Evolutionary conservation across 2,113 vertebrate species (phyloP).

Genomic region (Alouatta palliata): DNA sequence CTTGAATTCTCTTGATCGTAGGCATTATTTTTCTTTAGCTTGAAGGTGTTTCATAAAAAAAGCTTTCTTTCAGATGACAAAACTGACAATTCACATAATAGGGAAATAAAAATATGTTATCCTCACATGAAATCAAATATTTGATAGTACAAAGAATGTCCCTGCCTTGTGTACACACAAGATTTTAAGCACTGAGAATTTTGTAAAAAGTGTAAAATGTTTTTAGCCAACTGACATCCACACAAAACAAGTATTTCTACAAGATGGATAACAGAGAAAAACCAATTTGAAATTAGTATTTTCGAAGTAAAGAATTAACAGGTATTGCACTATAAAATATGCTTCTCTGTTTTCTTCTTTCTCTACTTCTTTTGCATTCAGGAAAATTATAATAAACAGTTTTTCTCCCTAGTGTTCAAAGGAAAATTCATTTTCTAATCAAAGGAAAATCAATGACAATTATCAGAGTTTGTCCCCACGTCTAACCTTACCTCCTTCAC

Average conservation of each 20-base stretch:
- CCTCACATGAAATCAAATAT: constrained; percentile 75
- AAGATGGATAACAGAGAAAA: constrained; percentile 35
- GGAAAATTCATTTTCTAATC: constrained; percentile 1
- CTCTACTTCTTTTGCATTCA: neutral
- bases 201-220: constrained; percentile 40
- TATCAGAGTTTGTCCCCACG: neutral
- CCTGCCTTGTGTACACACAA: constrained; percentile 32
- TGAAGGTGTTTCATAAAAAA: constrained; percentile 64
- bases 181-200: constrained; percentile 31
- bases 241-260: constrained; percentile 36
- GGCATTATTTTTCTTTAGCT: constrained; percentile 36
- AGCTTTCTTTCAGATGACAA: constrained; percentile 57
- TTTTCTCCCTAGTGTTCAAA: neutral
- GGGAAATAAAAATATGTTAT: constrained; percentile 69
- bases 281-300: constrained; percentile 19
- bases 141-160: constrained; percentile 62
- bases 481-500: neutral
- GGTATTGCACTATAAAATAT: constrained; percentile 45
- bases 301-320: constrained; percentile 1
- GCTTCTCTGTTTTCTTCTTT: neutral
- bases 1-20: constrained; percentile 66
- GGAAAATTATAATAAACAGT: constrained; percentile 32
- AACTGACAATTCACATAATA: constrained; percentile 69
- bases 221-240: constrained; percentile 44
- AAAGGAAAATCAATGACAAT: neutral